A percentile compares a stretch with the other conserved stretches of the same genome.
Evolutionary conservation across 2,113 vertebrate genomes (phyloP).

Genomic region (Acrocephalus arundinaceus): DNA sequence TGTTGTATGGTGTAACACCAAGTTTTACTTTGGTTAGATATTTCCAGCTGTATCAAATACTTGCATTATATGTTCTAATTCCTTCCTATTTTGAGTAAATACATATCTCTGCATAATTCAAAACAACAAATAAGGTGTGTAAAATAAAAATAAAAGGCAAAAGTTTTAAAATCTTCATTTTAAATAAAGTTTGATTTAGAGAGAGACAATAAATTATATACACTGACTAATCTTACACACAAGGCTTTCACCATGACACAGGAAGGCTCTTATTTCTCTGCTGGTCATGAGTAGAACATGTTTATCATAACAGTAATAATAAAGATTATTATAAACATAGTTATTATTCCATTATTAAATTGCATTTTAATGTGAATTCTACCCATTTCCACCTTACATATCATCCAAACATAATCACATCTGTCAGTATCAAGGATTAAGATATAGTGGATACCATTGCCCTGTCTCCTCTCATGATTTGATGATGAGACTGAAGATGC

Average conservation of each 20-base stretch:
- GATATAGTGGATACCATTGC: rapidly evolving
- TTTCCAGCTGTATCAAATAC: neutral
- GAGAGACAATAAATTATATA: neutral
- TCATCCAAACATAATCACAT: neutral
- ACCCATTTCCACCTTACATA: neutral
- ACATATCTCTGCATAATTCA: neutral
- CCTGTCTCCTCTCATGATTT: neutral
- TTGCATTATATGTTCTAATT: neutral
- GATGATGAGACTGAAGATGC: neutral
- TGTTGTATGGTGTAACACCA: neutral
- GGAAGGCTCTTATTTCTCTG: neutral
- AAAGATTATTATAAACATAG: neutral
- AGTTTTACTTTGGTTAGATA: neutral
- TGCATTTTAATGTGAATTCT: neutral
- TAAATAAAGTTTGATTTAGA: neutral
- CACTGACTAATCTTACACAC: neutral
- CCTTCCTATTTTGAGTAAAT: neutral
- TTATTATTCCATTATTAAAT: neutral
- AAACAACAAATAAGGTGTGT: neutral
- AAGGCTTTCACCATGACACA: neutral
- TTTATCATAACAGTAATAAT: neutral
- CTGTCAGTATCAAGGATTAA: neutral
- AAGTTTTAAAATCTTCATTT: neutral
- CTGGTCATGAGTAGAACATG: neutral
- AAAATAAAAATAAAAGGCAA: neutral